These are phyloP conservation scores for Esox niger DNA, from an alignment of 2,113 vertebrate species.

Conservation along the genomic window DNA sequence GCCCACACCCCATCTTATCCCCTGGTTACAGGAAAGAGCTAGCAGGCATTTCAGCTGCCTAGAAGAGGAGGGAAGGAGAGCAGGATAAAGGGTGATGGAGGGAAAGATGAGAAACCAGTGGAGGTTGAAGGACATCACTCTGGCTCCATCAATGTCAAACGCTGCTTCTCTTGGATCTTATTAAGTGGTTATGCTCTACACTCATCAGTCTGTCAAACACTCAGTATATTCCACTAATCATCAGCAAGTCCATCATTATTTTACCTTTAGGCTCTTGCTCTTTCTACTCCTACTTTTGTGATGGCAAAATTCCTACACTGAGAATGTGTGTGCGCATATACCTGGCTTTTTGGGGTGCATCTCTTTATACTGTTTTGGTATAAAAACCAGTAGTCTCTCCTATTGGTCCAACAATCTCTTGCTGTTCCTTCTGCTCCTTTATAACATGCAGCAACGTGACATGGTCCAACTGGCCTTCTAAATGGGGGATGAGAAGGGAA, in stretches of 20 bases:
- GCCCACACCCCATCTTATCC: conserved; percentile 9
- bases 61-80: conserved; percentile 23
- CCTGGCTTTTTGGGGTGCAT: conserved; percentile 84
- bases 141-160: conserved; percentile 67
- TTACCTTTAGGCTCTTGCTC: conserved; percentile 27
- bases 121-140: conserved; percentile 73
- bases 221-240: conserved; percentile 21
- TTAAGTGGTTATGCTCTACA: conserved; percentile 67
- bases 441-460: conserved; percentile 89
- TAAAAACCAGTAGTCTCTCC: conserved; percentile 90
- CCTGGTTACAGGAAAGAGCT: conserved; percentile 29
- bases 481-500: conserved; percentile 8
- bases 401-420: conserved; percentile 94
- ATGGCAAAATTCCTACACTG: too few species aligned
- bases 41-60: conserved; percentile 60
- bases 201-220: conserved; percentile 49
- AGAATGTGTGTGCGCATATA: conserved; percentile 13
- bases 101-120: conserved; percentile 48
- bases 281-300: conserved; percentile 35
- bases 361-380: conserved; percentile 97
- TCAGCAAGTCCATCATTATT: background rate
- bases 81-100: background rate
- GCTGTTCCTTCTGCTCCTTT: conserved; percentile 93
- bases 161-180: conserved; percentile 61
- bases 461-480: conserved; percentile 88